A percentile compares a stretch with the other conserved stretches of the same genome.
Evolutionary conservation across 1,140 invertebrate species (phyloP).

Genomic region (Popillia japonica): DNA sequence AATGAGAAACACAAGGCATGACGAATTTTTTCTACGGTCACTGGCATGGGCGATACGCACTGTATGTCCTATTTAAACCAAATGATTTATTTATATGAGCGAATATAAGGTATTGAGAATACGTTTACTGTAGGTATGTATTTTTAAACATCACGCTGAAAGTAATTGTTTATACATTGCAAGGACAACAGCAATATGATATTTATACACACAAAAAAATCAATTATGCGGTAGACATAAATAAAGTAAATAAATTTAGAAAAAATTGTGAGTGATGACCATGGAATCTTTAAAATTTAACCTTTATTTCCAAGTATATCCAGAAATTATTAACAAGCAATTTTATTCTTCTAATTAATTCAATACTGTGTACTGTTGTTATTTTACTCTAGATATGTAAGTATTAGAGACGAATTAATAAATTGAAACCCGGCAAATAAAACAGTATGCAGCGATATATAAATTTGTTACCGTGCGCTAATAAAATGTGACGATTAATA

Average conservation of each 20-base stretch:
- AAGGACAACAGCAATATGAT: slow-evolving; percentile 2
- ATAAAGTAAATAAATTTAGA: slow-evolving; percentile 3
- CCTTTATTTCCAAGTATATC: too few species aligned
- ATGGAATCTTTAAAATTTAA: not conserved
- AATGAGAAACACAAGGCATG: not conserved
- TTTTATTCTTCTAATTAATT: too few species aligned
- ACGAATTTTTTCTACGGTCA: slow-evolving; percentile 18
- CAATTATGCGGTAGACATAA: slow-evolving; percentile 5
- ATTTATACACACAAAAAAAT: not conserved
- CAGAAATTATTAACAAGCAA: too few species aligned
- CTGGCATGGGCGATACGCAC: not conserved
- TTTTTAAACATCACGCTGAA: not conserved
- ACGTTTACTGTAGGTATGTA: not conserved
- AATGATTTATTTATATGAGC: not conserved
- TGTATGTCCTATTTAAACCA: not conserved
- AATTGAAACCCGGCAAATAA: too few species aligned
- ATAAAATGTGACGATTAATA: too few species aligned
- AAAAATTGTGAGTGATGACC: not conserved
- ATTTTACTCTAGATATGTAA: too few species aligned
- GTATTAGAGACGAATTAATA: too few species aligned
- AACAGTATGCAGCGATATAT: too few species aligned
- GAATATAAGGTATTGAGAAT: not conserved
- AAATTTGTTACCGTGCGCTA: too few species aligned
- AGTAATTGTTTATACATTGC: slow-evolving; percentile 4
- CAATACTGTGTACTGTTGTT: too few species aligned